These are phyloP conservation scores for Drosophila pachea DNA, from an alignment of 1,140 invertebrate species.

Conservation along the genomic window DNA sequence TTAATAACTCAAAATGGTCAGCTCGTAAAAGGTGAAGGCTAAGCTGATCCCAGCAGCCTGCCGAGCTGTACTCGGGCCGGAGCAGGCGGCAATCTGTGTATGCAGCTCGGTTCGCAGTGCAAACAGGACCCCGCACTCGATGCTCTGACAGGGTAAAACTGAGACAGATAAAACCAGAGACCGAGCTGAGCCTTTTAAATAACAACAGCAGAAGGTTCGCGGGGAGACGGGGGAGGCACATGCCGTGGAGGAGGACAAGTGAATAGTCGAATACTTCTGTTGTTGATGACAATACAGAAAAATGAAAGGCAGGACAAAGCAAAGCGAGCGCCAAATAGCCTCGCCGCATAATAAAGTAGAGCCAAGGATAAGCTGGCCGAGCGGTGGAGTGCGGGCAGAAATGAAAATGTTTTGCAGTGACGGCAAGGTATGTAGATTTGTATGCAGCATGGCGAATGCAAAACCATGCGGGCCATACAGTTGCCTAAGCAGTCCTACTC, in stretches of 20 bases:
- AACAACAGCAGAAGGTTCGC: conserved; percentile 44
- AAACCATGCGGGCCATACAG: neutral
- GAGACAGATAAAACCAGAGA: conserved; percentile 25
- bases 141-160: conserved; percentile 10
- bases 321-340: conserved; percentile 53
- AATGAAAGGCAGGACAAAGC: conserved; percentile 58
- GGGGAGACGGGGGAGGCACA: neutral
- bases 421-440: neutral
- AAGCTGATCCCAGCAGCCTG: conserved; percentile 33
- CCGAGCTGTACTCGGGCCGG: conserved; percentile 12
- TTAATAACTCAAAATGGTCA: conserved; percentile 61
- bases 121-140: conserved; percentile 32
- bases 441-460: conserved; percentile 19
- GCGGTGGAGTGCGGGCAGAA: conserved; percentile 7
- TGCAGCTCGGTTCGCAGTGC: conserved; percentile 36
- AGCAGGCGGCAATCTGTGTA: conserved; percentile 25
- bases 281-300: conserved; percentile 74
- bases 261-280: conserved; percentile 73
- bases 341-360: conserved; percentile 48
- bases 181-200: conserved; percentile 55
- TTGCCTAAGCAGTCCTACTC: conserved; percentile 42
- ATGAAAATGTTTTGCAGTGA: conserved; percentile 15
- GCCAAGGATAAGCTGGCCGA: conserved; percentile 11
- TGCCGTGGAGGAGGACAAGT: conserved; percentile 47
- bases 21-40: conserved; percentile 68